A percentile compares a stretch with the other conserved stretches of the same genome.
Evolutionary conservation across 2,888 invertebrate species (phyloP).

Genomic region (Dryococelus australis): DNA sequence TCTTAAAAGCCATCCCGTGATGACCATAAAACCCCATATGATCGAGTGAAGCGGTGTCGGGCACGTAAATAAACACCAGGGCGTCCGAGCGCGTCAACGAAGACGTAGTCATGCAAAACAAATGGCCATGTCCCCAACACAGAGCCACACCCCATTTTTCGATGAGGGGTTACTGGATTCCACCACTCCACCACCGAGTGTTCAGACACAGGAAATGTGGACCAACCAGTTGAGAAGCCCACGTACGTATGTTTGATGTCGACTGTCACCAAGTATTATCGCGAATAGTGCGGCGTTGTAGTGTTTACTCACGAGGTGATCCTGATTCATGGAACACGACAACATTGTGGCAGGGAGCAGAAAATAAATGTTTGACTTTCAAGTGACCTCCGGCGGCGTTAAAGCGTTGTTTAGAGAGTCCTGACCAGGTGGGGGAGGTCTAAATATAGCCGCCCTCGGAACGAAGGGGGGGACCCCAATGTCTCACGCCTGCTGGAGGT

Average conservation of each 20-base stretch:
- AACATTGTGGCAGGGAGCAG: background rate
- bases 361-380: background rate
- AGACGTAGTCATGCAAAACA: too few species aligned
- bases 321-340: background rate
- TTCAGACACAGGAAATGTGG: background rate
- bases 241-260: background rate
- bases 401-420: conserved; percentile 3
- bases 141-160: too few species aligned
- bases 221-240: background rate
- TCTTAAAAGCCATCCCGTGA: too few species aligned
- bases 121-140: too few species aligned
- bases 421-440: conserved; percentile 6
- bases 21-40: too few species aligned
- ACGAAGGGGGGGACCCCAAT: background rate
- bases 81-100: too few species aligned
- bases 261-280: background rate
- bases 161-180: background rate
- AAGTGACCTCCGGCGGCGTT: conserved; percentile 3
- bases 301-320: background rate
- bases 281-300: background rate
- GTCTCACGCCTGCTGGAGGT: conserved; percentile 16
- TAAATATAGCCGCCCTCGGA: background rate
- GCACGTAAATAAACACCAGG: too few species aligned
- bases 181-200: background rate
- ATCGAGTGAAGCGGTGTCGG: too few species aligned